Base-by-base conservation (phyloP, 2,888 invertebrate genomes). In the Tholera decimalis region DNA sequence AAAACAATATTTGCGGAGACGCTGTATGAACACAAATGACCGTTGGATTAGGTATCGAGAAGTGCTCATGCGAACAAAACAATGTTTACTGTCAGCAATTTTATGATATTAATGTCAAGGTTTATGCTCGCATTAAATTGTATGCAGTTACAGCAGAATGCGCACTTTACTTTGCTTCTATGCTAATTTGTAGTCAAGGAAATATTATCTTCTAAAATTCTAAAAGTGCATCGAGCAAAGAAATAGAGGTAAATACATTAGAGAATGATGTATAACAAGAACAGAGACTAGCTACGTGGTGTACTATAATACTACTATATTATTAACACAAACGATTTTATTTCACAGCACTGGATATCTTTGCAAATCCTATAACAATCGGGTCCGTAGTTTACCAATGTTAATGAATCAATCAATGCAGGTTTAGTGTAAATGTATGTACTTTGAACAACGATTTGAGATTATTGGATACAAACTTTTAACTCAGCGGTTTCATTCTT, bases 21-120 rank as follows among this genome's bases (percentile, higher is more conserved):
- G 93, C 86, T 86, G 86, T 88, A 88, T 94, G 90, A 94, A 93
- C 92, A 95, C 93, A 95, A 95, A 92, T 93, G 92, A 93, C 91
- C 94, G 91, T 92, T 82, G 92, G 91, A 95, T 95, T 93, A 91
- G 87, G 88, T 88, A 88, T 88, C 87, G 37, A 66, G 46, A 59
- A 57, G 62, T 65, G 72, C 69, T 70, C 77, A 68, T 58, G 77
- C 77, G 62, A 37, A 57, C 41, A 59, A 53, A 62, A 61, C 44
- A 47, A 33, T 76, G 56, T 79, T 80, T 82, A 63, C 64, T 65
- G 55, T 46, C 1, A 50, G 20, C n/a, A 39, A 60, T 61, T 68
- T 62, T 64, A 26, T 44, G 46, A 43, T 46, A 66, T 65, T 58
- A n/a, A 37, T 43, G 57, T 39, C 51, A 46, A 53, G 54, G 51